A percentile compares a stretch with the other conserved stretches of the same genome.
Conservation (phyloP, 2,888 invertebrate genomes). For the Chrysolina haemoptera region DNA sequence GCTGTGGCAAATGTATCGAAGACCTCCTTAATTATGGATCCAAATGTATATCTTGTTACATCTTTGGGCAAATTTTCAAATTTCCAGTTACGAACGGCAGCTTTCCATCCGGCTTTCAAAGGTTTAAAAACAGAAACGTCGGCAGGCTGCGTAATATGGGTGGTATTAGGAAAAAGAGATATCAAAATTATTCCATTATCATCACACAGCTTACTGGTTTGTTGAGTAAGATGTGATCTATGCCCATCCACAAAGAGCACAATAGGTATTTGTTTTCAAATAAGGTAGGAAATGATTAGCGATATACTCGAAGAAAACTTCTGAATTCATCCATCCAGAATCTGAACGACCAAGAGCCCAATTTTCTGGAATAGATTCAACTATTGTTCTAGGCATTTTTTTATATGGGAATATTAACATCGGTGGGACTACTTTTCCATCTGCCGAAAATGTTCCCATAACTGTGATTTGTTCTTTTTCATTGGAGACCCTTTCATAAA, state of each 20-base stretch:
- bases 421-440: conserved; percentile 33
- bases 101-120: conserved; percentile 33
- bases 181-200: conserved; percentile 55
- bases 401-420: conserved; percentile 38
- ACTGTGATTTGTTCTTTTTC: conserved; percentile 55
- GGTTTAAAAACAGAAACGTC: conserved; percentile 42
- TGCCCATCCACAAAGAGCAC: conserved; percentile 58
- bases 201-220: conserved; percentile 52
- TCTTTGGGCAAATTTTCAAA: conserved; percentile 22
- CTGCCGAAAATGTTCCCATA: background rate
- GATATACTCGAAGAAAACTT: conserved; percentile 33
- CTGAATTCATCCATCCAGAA: conserved; percentile 42
- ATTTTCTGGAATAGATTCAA: conserved; percentile 44
- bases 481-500: background rate
- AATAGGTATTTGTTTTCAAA: conserved; percentile 46
- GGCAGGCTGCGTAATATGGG: conserved; percentile 38
- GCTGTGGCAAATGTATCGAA: conserved; percentile 17
- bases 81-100: conserved; percentile 30
- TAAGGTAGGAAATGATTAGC: conserved; percentile 30
- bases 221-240: conserved; percentile 52
- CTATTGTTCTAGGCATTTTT: conserved; percentile 18
- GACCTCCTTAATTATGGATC: conserved; percentile 25
- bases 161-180: conserved; percentile 38
- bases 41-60: conserved; percentile 32
- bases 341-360: conserved; percentile 41